Evolutionary conservation across 2,113 vertebrate species (phyloP), one percentile per base, ranked within the genome.

Genomic region (Coracopsis vasa): DNA sequence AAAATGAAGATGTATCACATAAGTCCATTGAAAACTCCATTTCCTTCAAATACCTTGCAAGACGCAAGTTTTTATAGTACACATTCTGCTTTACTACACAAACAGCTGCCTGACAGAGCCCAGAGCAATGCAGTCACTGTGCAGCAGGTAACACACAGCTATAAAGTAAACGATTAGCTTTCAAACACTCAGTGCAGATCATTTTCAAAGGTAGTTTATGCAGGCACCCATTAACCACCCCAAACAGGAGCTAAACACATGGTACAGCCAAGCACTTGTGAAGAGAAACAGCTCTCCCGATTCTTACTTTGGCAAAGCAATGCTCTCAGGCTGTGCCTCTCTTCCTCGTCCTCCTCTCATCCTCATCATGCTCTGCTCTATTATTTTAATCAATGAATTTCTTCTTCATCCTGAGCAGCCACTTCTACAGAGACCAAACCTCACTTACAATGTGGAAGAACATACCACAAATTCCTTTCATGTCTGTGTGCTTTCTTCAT

Each of bases 171-270:
- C 45, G 0, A 80, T 85, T 66, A 73, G n/a, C 62, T 91, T 88
- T 93, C 90, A 85, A 84, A 75, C 23, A 73, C 45, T 66, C 48
- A 66, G 10, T 1, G 2, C 44, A 33, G 65, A 85, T 77, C 3
- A 77, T 93, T 97, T 91, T 45, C 80, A 90, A 75, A 88, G 62
- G 41, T 24, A 79, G 72, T 51, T 94, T 75, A 20, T 82, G 31
- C 37, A 85, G 83, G 31, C 15, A 81, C 44, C 20, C 62, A 29
- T 90, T 90, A 95, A 77, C 58, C 25, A n/a, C n/a, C 47, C 21
- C 18, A 41, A 69, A 82, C 19, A 33, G 35, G 13, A 80, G 27
- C 41, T 82, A 75, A 91, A 87, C 20, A 20, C 29, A 7, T 6
- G 20, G 66, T 42, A 47, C 23, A 88, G 31, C 9, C 61, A 73